Evolutionary conservation across 2,113 vertebrate genomes (phyloP), one percentile per base, ranked within the genome.

Genomic region (Amazona guildingii): DNA sequence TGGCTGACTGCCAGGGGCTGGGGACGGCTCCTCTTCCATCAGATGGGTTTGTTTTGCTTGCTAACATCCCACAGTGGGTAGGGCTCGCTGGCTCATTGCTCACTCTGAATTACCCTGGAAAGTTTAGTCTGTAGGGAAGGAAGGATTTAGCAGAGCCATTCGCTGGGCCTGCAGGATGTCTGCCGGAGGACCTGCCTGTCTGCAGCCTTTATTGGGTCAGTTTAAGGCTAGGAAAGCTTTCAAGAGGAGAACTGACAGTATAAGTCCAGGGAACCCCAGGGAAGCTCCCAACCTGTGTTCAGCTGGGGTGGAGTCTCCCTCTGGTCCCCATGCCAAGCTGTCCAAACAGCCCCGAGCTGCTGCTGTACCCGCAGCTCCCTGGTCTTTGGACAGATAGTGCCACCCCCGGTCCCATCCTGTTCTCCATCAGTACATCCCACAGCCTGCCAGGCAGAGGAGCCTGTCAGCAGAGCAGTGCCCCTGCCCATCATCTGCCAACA

Each of bases 111-210:
- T 86, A 95, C 76, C 90, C 72, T 6, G 0, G 83, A 61, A 96
- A 97, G 97, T 96, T 98, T 95, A 94, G 97, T 98, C 97, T 97
- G 85, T 94, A 89, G 95, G 94, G 87, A 96, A 97, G 93, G 95
- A 96, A 97, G 96, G 96, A 92, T 95, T 97, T 94, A 90, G 89
- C 86, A 73, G 93, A 94, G 90, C 90, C 7, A 10, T 68, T 88
- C 68, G 35, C 66, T 44, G 6, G 77, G 66, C 70, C 93, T 96
- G 90, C 83, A 97, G 83, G 84, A 90, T 83, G 91, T 95, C 95
- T 96, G 86, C 74, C 75, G 51, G 66, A 51, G 74, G 70, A 70
- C 72, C 86, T 87, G 83, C 51, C 54, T 63, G 74, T 41, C 66
- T 94, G 78, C 25, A 3, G 69, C 63, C 54, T 76, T 94, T 88